A percentile compares a stretch with the other conserved stretches of the same genome.
phyloP scores from a whole-genome alignment of 2,888 invertebrate species.

The Conops quadrifasciatus region DNA sequence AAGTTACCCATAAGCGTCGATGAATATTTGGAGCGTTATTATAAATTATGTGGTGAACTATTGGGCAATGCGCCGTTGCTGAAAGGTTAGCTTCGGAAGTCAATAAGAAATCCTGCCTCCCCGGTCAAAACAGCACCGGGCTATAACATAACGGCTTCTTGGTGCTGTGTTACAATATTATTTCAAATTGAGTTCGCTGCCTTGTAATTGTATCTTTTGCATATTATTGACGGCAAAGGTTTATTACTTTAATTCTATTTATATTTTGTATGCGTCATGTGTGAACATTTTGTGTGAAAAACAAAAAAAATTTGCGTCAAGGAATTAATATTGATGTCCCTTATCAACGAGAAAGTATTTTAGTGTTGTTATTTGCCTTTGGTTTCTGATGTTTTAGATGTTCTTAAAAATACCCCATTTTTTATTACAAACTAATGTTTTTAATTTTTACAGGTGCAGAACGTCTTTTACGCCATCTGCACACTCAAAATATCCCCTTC shows the following conservation, averaged over 20 bases:
- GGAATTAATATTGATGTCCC: slow-evolving; percentile 25
- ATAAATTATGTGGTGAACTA: slow-evolving; percentile 69
- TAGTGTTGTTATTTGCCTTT: slow-evolving; percentile 43
- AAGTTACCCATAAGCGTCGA: slow-evolving; percentile 73
- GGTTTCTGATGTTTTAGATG: slow-evolving; percentile 40
- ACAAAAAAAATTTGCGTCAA: no score
- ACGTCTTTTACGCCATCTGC: slow-evolving; percentile 78
- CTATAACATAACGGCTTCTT: neutral
- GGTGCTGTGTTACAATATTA: neutral
- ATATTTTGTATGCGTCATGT: no score
- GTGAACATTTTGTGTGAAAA: no score
- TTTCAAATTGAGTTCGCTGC: neutral
- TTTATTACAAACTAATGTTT: neutral
- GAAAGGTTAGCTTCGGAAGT: slow-evolving; percentile 70
- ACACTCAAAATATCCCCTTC: slow-evolving; percentile 78
- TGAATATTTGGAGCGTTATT: slow-evolving; percentile 73
- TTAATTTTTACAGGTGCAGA: slow-evolving; percentile 74
- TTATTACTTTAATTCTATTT: no score
- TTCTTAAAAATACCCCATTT: no score
- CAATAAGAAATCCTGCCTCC: neutral
- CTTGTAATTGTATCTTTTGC: no score
- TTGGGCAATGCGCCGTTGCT: slow-evolving; percentile 72
- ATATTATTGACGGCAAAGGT: no score
- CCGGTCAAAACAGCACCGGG: neutral
- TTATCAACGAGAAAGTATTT: slow-evolving; percentile 18